Percentiles rank a stretch among this genome's conserved stretches.
phyloP scores from a whole-genome alignment of 1,140 invertebrate genomes.

The Thalassaphorura encarpata region DNA sequence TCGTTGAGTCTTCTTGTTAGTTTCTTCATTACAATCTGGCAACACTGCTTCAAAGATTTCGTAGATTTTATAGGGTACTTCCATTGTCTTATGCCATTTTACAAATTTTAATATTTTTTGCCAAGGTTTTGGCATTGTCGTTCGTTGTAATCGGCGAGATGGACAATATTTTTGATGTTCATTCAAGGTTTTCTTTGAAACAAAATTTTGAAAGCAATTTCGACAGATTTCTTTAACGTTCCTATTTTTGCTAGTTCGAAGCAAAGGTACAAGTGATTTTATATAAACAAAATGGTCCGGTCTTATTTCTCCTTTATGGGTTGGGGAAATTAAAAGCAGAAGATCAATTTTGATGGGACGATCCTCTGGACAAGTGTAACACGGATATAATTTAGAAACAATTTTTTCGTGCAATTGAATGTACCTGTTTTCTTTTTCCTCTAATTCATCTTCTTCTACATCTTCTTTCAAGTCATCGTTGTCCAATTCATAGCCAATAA shows the following conservation, averaged over 20 bases:
- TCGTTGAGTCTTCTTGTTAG: no score
- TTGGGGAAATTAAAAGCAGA: not conserved
- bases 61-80: not conserved
- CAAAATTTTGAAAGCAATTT: slow-evolving; percentile 3
- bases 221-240: slow-evolving; percentile 2
- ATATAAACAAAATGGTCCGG: slow-evolving; percentile 10
- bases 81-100: not conserved
- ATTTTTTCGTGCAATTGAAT: not conserved
- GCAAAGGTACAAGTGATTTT: not conserved
- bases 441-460: not conserved
- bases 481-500: not conserved
- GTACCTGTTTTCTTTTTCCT: not conserved
- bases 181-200: not conserved
- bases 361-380: not conserved
- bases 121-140: slow-evolving; percentile 4
- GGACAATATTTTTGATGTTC: not conserved
- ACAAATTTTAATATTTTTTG: slow-evolving; percentile 2
- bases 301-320: no score
- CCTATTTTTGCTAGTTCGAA: not conserved
- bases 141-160: not conserved
- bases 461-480: not conserved
- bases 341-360: not conserved
- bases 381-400: not conserved
- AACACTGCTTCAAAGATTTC: not conserved
- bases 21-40: not conserved